Evolutionary conservation across 2,113 vertebrate genomes (phyloP).

Genomic region (Syngnathoides biaculeatus): DNA sequence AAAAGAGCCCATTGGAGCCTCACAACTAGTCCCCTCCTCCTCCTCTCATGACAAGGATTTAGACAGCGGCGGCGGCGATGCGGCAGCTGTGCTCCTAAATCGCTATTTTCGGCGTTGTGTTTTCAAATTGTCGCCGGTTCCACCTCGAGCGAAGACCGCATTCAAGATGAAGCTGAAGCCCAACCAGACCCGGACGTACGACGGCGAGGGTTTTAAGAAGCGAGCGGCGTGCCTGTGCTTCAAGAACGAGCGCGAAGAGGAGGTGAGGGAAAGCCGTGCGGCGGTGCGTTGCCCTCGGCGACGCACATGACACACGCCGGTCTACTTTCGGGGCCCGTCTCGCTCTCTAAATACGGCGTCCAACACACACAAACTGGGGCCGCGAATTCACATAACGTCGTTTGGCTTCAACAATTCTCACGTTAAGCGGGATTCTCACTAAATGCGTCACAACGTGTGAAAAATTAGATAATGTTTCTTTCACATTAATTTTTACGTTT

Average conservation of each 20-base stretch:
- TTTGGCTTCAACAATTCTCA: neutral
- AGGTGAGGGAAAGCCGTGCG: slow-evolving; percentile 71
- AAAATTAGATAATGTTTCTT: neutral
- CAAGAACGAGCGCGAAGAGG: slow-evolving; percentile 91
- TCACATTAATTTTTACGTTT: slow-evolving; percentile 18
- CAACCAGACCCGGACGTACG: slow-evolving; percentile 97
- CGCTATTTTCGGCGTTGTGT: neutral
- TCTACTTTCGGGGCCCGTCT: slow-evolving; percentile 2
- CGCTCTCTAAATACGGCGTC: neutral
- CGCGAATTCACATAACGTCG: neutral
- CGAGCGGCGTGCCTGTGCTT: slow-evolving; percentile 95
- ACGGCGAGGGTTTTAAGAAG: slow-evolving; percentile 94
- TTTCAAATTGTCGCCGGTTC: slow-evolving; percentile 27
- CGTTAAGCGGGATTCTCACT: neutral
- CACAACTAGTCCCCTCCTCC: neutral
- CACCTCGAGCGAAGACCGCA: slow-evolving; percentile 8
- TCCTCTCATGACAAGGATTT: slow-evolving; percentile 10
- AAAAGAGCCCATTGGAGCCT: slow-evolving; percentile 3
- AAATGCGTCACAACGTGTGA: neutral
- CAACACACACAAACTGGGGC: neutral
- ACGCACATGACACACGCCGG: neutral
- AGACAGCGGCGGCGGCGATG: slow-evolving; percentile 40
- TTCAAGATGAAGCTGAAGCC: slow-evolving; percentile 94
- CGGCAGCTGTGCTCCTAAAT: slow-evolving; percentile 49
- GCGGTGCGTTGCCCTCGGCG: neutral